Evolutionary conservation across 2,888 invertebrate genomes (phyloP).

Genomic region (Baccha elongata): DNA sequence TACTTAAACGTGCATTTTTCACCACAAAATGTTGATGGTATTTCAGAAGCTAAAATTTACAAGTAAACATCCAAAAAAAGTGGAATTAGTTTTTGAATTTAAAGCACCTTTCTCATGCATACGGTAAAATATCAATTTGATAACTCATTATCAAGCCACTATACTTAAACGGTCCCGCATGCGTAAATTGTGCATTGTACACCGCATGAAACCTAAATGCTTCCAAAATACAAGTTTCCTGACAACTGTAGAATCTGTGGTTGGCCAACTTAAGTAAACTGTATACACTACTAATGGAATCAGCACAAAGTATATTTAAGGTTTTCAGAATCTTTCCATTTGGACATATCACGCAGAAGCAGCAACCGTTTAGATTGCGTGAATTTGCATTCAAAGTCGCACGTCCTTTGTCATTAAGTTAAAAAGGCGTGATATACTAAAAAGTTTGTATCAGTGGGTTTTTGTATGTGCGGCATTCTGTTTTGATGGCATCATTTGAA

Average conservation of each 20-base stretch:
- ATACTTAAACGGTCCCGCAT: background rate
- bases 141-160: slow-evolving; percentile 36
- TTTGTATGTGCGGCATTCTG: slow-evolving; percentile 20
- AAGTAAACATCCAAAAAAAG: background rate
- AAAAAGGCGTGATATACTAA: slow-evolving; percentile 58
- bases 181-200: too few relatives aligned
- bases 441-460: slow-evolving; percentile 18
- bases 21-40: too few relatives aligned
- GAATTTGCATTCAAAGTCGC: slow-evolving; percentile 72
- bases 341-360: slow-evolving; percentile 61
- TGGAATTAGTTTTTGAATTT: background rate
- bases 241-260: background rate
- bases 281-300: slow-evolving; percentile 55
- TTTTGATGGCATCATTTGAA: slow-evolving; percentile 39
- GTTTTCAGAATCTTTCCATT: slow-evolving; percentile 49
- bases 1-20: too few relatives aligned
- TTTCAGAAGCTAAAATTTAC: too few relatives aligned
- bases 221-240: background rate
- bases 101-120: background rate
- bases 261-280: too few relatives aligned
- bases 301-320: slow-evolving; percentile 11
- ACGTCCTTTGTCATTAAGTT: slow-evolving; percentile 67
- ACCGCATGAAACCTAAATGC: background rate
- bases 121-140: slow-evolving; percentile 12
- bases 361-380: slow-evolving; percentile 51